These are phyloP conservation scores for Ammospiza caudacuta DNA, from an alignment of 2,113 vertebrate genomes.

Conservation along the genomic window DNA sequence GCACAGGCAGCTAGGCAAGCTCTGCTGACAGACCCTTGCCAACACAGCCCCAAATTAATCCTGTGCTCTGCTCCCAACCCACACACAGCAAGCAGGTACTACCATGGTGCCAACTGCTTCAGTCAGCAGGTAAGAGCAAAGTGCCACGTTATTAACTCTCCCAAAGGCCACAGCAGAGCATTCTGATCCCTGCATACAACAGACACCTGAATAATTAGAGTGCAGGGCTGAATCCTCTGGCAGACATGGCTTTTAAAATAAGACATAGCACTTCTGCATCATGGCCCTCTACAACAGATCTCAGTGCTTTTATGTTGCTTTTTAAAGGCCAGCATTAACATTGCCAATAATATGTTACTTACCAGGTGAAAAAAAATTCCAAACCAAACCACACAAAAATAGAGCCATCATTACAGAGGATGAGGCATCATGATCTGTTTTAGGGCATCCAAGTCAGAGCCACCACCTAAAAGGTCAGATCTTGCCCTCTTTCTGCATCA, in stretches of 20 bases:
- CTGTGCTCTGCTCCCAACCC: background rate
- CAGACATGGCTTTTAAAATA: background rate
- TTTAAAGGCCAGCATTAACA: background rate
- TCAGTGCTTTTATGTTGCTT: background rate
- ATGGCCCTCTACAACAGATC: background rate
- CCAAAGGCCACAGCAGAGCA: background rate
- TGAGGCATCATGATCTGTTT: background rate
- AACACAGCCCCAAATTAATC: conserved; percentile 10
- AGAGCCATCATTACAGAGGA: background rate
- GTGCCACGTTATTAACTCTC: background rate
- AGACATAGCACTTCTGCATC: background rate
- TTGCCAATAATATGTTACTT: background rate
- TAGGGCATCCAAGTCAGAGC: background rate
- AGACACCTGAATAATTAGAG: background rate
- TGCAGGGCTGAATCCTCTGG: background rate
- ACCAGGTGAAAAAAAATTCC: background rate
- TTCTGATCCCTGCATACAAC: background rate
- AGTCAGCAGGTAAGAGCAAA: background rate
- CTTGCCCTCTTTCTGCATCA: background rate
- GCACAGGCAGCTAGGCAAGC: background rate
- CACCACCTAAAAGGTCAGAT: background rate
- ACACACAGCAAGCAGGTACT: background rate
- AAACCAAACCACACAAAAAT: background rate
- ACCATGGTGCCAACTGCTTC: background rate
- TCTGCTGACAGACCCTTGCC: conserved; percentile 26